These are phyloP conservation scores for Onychostruthus taczanowskii DNA, from an alignment of 2,113 vertebrate genomes.

Conservation along the genomic window DNA sequence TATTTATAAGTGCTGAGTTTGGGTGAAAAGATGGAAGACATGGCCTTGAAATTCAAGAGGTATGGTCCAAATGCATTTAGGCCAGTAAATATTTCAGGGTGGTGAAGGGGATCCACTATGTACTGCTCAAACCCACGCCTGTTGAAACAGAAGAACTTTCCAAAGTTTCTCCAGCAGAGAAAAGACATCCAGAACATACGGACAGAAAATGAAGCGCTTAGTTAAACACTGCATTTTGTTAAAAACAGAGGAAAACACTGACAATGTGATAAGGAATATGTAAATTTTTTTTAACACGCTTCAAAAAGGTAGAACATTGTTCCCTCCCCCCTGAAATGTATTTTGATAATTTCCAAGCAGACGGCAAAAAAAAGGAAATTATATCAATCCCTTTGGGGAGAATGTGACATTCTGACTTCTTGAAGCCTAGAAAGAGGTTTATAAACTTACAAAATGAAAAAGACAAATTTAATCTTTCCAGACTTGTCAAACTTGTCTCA, in stretches of 20 bases:
- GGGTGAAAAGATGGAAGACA: not conserved
- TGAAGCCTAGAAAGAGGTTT: conserved; percentile 29
- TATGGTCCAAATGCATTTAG: not conserved
- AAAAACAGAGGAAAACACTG: conserved; percentile 10
- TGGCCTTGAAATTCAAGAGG: not conserved
- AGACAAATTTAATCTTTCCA: conserved; percentile 28
- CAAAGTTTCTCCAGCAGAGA: not conserved
- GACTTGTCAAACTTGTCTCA: conserved; percentile 62
- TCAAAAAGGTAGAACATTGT: conserved; percentile 13
- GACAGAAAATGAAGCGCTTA: not conserved
- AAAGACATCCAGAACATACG: not conserved
- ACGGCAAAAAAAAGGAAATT: conserved; percentile 10
- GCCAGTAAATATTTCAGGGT: not conserved
- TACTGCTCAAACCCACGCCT: not conserved
- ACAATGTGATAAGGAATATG: not conserved
- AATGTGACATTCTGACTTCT: conserved; percentile 59
- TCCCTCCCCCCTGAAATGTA: conserved; percentile 5
- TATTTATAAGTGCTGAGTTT: not conserved
- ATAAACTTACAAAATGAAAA: conserved; percentile 40
- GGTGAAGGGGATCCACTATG: not conserved
- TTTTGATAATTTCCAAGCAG: conserved; percentile 44
- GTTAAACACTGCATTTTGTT: not conserved
- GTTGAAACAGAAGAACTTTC: not conserved
- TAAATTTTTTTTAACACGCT: not conserved
- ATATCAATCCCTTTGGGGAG: not conserved